phyloP scores from a whole-genome alignment of 2,797 vertebrate genomes.

The Pangasius krempfi region DNA sequence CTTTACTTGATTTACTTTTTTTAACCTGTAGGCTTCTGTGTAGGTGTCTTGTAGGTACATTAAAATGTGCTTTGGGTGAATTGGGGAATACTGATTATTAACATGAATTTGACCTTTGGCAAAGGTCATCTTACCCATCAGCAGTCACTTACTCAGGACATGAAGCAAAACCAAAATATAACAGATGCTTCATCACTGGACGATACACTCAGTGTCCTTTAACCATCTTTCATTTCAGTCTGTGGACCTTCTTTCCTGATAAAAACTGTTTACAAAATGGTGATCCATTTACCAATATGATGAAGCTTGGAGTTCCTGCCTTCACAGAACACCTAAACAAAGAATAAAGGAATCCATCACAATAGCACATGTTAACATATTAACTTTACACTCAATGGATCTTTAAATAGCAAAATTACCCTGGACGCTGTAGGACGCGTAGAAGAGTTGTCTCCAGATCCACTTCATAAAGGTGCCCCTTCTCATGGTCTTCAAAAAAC shows the following conservation, averaged over 20 bases:
- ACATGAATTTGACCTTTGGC: not conserved
- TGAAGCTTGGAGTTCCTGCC: conserved; percentile 83
- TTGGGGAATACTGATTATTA: conserved; percentile 1
- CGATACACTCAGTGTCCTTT: not conserved
- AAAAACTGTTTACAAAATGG: conserved; percentile 82
- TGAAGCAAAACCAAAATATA: not conserved
- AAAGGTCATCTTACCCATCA: not conserved
- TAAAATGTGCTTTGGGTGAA: not conserved
- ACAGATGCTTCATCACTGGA: not conserved
- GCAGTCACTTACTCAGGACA: not conserved
- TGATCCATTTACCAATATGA: conserved; percentile 80
- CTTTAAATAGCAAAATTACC: conserved; percentile 68
- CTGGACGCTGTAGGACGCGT: conserved; percentile 81
- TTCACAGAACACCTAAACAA: conserved; percentile 83
- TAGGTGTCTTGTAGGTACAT: not conserved
- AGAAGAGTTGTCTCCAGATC: conserved; percentile 76
- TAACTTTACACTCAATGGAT: not conserved
- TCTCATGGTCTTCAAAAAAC: conserved; percentile 87
- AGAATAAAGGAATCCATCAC: not conserved
- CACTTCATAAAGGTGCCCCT: conserved; percentile 77
- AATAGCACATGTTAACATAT: not conserved
- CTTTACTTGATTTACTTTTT: not conserved
- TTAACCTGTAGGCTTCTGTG: not conserved
- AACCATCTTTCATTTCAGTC: conserved; percentile 60
- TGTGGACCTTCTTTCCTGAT: conserved; percentile 76